Base-by-base conservation (phyloP, 2,888 invertebrate genomes). In the Folsomia candida region DNA sequence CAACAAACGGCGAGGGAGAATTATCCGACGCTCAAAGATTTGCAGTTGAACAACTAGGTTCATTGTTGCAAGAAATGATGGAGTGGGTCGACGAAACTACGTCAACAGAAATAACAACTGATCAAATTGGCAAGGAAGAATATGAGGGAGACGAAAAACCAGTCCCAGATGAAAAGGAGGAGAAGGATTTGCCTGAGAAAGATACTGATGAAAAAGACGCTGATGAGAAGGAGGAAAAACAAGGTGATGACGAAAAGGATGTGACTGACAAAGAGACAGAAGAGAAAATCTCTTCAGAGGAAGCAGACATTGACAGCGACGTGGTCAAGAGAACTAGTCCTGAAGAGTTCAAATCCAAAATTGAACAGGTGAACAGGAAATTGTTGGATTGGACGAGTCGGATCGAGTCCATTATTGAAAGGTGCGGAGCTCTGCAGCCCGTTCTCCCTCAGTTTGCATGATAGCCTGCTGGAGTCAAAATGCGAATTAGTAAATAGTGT, bases 401-500 rank as follows among this genome's bases (percentile, higher is more conserved):
- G 70, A 78, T 79, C 64, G 77, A 76, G 69, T 71, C 68, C 70
- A 71, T 77, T 24, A 67, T 77, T 65, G 74, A 77, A 77, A 79
- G 78, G 79, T 76, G 76, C 78, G 77, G 22, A 79, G 77, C 79
- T 79, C 76, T 79, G 79, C 78, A 79, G 78, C 77, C 77, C 73
- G 51, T 63, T 73, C 70, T 73, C 72, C 70, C 69, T 72, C 72
- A 58, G 61, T 62, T 66, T 75, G 74, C 73, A 76, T 70, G 65
- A n/a, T 61, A 62, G 61, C 68, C 57, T 54, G 60, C 61, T 47
- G 61, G 68, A 62, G 29, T 61, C 28, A 18, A 26, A 27, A 25
- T 14, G 22, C 22, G 29, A 18, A n/a, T 26, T 25, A 67, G 25
- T 57, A 3, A 57, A 4, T 67, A 18, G 9, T 20, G 28, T 60